These are phyloP conservation scores for Hydrotaea cyrtoneurina DNA, from an alignment of 2,888 invertebrate genomes.

Conservation along the genomic window DNA sequence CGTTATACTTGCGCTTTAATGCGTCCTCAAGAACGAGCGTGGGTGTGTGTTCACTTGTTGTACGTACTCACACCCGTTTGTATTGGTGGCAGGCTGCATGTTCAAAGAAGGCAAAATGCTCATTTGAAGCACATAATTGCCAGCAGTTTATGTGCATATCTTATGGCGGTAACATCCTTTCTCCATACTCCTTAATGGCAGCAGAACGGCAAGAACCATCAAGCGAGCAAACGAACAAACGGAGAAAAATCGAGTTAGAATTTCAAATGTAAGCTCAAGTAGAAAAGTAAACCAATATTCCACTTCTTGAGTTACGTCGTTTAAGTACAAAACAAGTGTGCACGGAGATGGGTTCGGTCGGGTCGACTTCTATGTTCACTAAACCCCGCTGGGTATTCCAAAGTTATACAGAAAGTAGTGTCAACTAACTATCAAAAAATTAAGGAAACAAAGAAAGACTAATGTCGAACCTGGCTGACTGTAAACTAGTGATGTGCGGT, in stretches of 20 bases:
- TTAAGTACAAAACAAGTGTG: not conserved
- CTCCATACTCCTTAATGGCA: conserved; percentile 32
- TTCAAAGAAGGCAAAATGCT: conserved; percentile 59
- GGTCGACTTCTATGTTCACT: not conserved
- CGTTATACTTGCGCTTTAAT: conserved; percentile 62
- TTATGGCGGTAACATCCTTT: conserved; percentile 54
- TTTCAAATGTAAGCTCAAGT: conserved; percentile 37
- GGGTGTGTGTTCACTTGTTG: not conserved
- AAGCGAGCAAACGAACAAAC: not conserved
- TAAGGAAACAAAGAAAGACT: no score
- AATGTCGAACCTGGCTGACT: no score
- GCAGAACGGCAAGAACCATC: conserved; percentile 1
- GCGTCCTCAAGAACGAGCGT: conserved; percentile 45
- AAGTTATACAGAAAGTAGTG: no score
- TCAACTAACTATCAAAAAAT: no score
- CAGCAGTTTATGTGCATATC: conserved; percentile 61
- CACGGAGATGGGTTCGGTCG: not conserved
- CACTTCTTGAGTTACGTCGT: not conserved
- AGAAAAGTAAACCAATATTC: conserved; percentile 37
- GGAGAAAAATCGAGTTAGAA: conserved; percentile 28
- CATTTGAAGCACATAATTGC: conserved; percentile 77
- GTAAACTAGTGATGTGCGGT: no score
- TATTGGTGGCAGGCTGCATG: not conserved
- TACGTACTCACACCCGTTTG: conserved; percentile 13
- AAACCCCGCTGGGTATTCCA: no score